Conservation (phyloP, 2,888 invertebrate genomes). For the Pterostichus niger region DNA sequence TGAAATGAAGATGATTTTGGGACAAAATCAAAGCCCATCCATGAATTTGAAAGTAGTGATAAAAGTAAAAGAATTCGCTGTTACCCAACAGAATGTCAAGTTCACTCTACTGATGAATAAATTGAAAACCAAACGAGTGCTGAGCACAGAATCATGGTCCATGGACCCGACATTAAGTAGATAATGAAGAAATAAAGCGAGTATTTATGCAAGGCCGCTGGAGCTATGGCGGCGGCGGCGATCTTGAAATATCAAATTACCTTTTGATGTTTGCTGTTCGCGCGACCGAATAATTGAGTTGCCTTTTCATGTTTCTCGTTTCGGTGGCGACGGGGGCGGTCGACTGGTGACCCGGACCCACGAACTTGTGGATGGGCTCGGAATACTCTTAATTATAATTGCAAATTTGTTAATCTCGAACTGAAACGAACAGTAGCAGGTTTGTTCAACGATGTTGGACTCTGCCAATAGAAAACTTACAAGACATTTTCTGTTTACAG, state of each 20-base stretch:
- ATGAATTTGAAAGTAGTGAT: constrained; percentile 26
- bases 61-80: constrained; percentile 38
- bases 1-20: background rate
- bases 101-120: constrained; percentile 3
- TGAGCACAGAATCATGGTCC: background rate
- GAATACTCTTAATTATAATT: constrained; percentile 55
- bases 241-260: constrained; percentile 63
- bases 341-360: constrained; percentile 24
- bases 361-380: constrained; percentile 21
- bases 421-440: constrained; percentile 28
- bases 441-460: background rate
- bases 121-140: constrained; percentile 19
- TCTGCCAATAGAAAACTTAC: too few species aligned
- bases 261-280: constrained; percentile 59
- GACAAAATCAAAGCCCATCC: constrained; percentile 44
- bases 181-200: constrained; percentile 63
- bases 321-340: background rate
- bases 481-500: too few species aligned
- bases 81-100: constrained; percentile 29
- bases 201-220: constrained; percentile 44
- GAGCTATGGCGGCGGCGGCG: constrained; percentile 8
- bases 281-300: constrained; percentile 54
- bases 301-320: constrained; percentile 41
- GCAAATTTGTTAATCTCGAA: constrained; percentile 58
- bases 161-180: constrained; percentile 28